Evolutionary conservation across 2,113 vertebrate species (phyloP).

Genomic region (Suncus etruscus): DNA sequence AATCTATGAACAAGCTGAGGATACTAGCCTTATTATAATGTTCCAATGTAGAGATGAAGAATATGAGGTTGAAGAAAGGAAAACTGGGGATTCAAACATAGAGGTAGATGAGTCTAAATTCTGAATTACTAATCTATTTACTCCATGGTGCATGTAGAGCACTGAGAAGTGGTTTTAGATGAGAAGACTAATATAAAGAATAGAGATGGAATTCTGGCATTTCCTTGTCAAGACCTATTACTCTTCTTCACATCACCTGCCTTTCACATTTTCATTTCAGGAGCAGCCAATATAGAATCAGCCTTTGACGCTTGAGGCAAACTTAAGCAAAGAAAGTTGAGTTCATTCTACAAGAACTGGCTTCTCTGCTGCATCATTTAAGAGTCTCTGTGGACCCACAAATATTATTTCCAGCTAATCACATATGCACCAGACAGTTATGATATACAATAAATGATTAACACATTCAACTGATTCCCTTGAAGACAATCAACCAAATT

Average conservation of each 20-base stretch:
- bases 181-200: not conserved
- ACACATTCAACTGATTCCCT: conserved; percentile 77
- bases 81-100: not conserved
- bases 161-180: not conserved
- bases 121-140: conserved; percentile 32
- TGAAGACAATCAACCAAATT: conserved; percentile 78
- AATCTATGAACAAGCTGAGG: conserved; percentile 14
- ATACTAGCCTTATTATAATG: not conserved
- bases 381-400: conserved; percentile 56
- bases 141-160: not conserved
- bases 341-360: conserved; percentile 52
- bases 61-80: conserved; percentile 14
- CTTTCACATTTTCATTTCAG: not conserved
- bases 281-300: conserved; percentile 10
- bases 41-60: not conserved
- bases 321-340: conserved; percentile 60
- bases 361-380: conserved; percentile 57
- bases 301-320: conserved; percentile 3
- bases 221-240: not conserved
- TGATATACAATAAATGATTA: conserved; percentile 78
- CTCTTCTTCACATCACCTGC: not conserved
- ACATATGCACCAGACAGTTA: conserved; percentile 62
- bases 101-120: conserved; percentile 17
- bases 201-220: not conserved
- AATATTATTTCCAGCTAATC: conserved; percentile 74